Evolutionary conservation across 1,140 invertebrate species (phyloP), one percentile per base, ranked within the genome.

Genomic region (Acyrthosiphon pisum): DNA sequence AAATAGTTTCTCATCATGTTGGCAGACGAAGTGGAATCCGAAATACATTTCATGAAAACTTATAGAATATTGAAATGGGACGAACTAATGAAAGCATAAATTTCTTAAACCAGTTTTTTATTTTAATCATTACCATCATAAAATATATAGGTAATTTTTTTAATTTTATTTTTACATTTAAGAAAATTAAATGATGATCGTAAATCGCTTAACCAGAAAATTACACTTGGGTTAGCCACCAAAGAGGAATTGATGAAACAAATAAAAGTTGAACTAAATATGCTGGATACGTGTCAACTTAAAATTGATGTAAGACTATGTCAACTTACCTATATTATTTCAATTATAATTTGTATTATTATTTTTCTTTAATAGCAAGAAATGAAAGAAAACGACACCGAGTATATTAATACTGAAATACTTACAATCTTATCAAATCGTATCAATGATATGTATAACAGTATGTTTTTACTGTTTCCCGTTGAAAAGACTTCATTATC

Each of bases 21-120:
- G 6, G 3, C 91, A 1, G 91, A 93, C 23, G 91, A 93, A 56
- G 41, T 84, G 20, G 76, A 84, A 30, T n/a, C 89, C 9, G 91
- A 93, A 53, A 53, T 81, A 3, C 91, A 93, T 84, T 93, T 93
- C 30, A 93, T 93, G 81, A 93, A 93, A 83, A 84, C 91, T 41
- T 84, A 84, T 11, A 41, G 91, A n/a, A 93, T 93, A 23, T 9
- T 93, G 76, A 93, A 93, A 84, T 53, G 48, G 48, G 91, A 93
- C 18, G 91, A 93, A 56, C 14, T 93, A 26, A 84, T 93, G 91
- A 86, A 86, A 93, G 53, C 6, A 35, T 86, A 44, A 4, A 30
- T 46, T 30, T 46, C 14, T 46, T 26, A 46, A 86, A 0, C 22
- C 41, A 30, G 41, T 86, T 44, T 22, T 6, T 6, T 46, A 84